Evolutionary conservation across 1,140 invertebrate species (phyloP), one percentile per base, ranked within the genome.

Genomic region (Cotesia glomerata): DNA sequence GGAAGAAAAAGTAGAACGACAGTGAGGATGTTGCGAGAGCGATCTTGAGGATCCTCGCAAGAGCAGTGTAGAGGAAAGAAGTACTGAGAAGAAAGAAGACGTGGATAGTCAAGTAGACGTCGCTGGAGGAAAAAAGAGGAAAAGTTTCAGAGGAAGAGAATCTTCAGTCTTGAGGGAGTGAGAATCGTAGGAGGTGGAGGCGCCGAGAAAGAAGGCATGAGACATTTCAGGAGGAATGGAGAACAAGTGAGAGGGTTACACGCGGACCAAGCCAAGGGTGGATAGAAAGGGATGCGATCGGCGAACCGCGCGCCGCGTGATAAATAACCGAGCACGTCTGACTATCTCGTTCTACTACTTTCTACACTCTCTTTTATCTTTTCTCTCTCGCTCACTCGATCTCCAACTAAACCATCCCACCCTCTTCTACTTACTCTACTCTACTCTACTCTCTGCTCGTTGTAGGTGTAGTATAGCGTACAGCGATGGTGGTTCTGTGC

Each of bases 301-400:
- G 78, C 75, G 76, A 80, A 79, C 76, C 80, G 71, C 79, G 79
- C 73, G 74, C 78, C 80, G 80, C 80, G 80, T 84, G 81, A 83
- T 83, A 82, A 83, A 83, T 85, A 84, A 85, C 80, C 78, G 77
- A 82, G 80, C 72, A 69, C 75, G 74, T 73, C 59, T 71, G 69
- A 56, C 58, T 59, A 59, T 52, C 65, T 58, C 59, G 58, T 56
- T n/a, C 18, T 36, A 45, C 36, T 26, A 8, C 16, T 66, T 54
- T 18, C 11, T 52, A 32, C 61, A 45, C 34, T 49, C n/a, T 36
- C 71, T 51, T 72, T 58, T 73, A 35, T 71, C 73, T 63, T 54
- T 51, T 76, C 71, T 67, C 64, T 69, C 77, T 75, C 74, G 61
- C 74, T 76, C 78, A 75, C 71, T 67, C 68, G n/a, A 26, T 72